phyloP scores from a whole-genome alignment of 1,140 invertebrate genomes.

The Drosophila teissieri region DNA sequence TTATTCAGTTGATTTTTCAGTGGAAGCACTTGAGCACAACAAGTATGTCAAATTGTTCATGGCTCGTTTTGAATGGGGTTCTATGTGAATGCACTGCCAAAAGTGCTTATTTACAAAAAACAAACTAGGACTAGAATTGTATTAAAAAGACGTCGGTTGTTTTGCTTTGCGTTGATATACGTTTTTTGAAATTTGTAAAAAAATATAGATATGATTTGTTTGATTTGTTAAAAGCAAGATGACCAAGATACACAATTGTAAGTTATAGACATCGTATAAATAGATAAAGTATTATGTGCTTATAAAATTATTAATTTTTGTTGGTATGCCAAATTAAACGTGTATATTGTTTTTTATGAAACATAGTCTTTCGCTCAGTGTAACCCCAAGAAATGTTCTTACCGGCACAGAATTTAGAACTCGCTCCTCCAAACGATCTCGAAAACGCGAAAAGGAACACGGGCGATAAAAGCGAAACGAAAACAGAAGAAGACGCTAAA shows the following conservation, averaged over 20 bases:
- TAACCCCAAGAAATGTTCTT: constrained; percentile 32
- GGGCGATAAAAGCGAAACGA: constrained; percentile 14
- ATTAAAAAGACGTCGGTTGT: no score
- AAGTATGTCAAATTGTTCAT: constrained; percentile 21
- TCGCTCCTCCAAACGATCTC: constrained; percentile 24
- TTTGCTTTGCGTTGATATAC: no score
- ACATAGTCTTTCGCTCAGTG: neutral
- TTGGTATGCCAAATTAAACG: no score
- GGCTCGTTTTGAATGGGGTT: constrained; percentile 19
- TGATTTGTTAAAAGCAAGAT: no score
- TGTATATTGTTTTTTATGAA: neutral
- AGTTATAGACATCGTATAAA: no score
- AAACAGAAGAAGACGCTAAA: constrained; percentile 21
- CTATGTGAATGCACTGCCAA: neutral
- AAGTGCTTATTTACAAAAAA: neutral
- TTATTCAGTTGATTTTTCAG: constrained; percentile 16
- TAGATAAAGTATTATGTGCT: no score
- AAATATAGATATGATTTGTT: no score
- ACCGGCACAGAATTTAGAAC: constrained; percentile 39
- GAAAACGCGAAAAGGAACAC: constrained; percentile 7
- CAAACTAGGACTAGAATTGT: no score
- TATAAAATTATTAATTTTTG: no score
- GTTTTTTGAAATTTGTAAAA: no score
- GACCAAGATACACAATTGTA: no score
- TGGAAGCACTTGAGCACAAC: constrained; percentile 4